A percentile compares a stretch with the other conserved stretches of the same genome.
phyloP scores from a whole-genome alignment of 37 sponge, comb jelly and placozoan species.

The Mnemiopsis leidyi region DNA sequence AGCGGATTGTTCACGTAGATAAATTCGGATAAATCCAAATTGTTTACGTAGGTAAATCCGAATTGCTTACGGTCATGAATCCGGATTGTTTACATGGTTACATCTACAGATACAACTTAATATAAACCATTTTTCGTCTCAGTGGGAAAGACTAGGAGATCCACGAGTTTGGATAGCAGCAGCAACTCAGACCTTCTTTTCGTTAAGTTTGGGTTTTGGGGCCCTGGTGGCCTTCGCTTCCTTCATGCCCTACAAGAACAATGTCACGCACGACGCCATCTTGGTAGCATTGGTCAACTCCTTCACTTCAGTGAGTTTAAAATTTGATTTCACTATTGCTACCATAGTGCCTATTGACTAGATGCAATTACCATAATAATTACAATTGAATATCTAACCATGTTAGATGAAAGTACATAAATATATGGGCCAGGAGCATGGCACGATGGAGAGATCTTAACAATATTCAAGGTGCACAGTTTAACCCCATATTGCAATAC shows the following conservation, averaged over 20 bases:
- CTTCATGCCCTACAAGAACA: slow-evolving; percentile 77
- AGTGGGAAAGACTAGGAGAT: not conserved
- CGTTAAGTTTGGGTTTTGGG: slow-evolving; percentile 86
- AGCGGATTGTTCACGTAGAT: no score
- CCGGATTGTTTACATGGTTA: not conserved
- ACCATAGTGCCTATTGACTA: no score
- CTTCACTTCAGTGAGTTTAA: slow-evolving; percentile 74
- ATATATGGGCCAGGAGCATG: no score
- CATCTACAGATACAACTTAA: no score
- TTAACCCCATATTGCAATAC: no score
- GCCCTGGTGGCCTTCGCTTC: slow-evolving; percentile 84
- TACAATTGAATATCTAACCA: not conserved
- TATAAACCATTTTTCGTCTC: not conserved
- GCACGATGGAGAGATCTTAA: no score
- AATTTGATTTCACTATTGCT: no score
- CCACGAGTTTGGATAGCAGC: slow-evolving; percentile 91
- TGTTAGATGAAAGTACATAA: not conserved
- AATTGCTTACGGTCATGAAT: no score
- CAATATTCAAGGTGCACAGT: no score
- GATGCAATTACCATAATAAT: not conserved
- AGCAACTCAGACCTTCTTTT: slow-evolving; percentile 95
- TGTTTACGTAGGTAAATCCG: no score
- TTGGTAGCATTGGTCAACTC: slow-evolving; percentile 82
- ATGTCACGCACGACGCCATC: slow-evolving; percentile 74
- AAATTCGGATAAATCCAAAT: no score